Conservation (phyloP, 2,888 invertebrate genomes). For the Lacanobia oleracea region DNA sequence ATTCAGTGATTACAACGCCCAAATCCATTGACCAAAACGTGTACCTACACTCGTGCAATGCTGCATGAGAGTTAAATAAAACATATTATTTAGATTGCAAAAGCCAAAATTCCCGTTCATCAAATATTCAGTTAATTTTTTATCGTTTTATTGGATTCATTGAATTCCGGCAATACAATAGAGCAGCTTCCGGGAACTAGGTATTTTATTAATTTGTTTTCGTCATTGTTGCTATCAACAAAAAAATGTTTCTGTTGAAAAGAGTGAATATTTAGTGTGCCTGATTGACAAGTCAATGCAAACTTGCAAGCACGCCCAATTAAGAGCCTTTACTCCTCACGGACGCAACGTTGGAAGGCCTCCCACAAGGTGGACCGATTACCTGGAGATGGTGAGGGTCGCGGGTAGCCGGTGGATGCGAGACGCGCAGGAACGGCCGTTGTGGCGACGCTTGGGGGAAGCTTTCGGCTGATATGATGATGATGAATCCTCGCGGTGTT, state of each 20-base stretch:
- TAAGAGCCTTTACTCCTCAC: too few species aligned
- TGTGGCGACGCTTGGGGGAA: too few species aligned
- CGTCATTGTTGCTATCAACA: slow-evolving; percentile 5
- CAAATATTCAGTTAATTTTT: slow-evolving; percentile 7
- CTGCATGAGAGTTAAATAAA: not conserved
- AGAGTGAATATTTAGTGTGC: not conserved
- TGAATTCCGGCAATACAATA: slow-evolving; percentile 23
- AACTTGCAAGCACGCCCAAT: too few species aligned
- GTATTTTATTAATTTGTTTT: slow-evolving; percentile 13
- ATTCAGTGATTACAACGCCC: not conserved
- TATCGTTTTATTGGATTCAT: slow-evolving; percentile 21
- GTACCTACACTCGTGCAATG: not conserved
- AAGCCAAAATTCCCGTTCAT: not conserved
- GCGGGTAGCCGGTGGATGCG: too few species aligned
- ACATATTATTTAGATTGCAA: slow-evolving; percentile 2
- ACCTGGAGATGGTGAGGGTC: too few species aligned
- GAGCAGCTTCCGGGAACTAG: slow-evolving; percentile 13
- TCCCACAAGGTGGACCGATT: too few species aligned
- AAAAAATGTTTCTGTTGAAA: not conserved
- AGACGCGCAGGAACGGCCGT: too few species aligned
- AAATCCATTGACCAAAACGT: not conserved
- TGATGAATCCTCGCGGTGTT: too few species aligned
- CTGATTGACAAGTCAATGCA: too few species aligned
- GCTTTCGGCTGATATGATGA: too few species aligned
- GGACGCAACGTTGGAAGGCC: too few species aligned